A percentile compares a stretch with the other conserved stretches of the same genome.
Evolutionary conservation across 1,140 invertebrate species (phyloP).

Genomic region (Pogonognathellus flavescens): DNA sequence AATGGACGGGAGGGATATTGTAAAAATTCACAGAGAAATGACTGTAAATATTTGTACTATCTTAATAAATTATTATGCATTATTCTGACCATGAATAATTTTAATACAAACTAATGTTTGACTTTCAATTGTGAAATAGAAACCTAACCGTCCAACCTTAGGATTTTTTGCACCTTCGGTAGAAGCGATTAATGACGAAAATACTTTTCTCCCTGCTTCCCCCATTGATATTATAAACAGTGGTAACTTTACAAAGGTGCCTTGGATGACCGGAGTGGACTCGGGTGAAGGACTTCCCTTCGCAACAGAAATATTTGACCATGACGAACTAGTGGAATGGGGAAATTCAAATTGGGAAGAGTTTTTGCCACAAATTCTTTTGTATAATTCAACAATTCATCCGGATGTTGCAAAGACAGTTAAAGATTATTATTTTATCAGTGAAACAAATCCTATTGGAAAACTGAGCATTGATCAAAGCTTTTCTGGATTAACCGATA

Average conservation of each 20-base stretch:
- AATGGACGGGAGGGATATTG: conserved; percentile 54
- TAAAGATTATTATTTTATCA: conserved; percentile 50
- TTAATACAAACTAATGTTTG: too few species aligned
- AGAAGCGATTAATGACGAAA: conserved; percentile 56
- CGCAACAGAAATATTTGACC: conserved; percentile 55
- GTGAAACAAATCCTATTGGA: not conserved
- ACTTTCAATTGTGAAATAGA: not conserved
- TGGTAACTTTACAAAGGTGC: conserved; percentile 73
- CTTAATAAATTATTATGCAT: too few species aligned
- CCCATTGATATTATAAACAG: conserved; percentile 67
- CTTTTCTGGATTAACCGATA: conserved; percentile 46
- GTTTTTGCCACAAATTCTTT: conserved; percentile 53
- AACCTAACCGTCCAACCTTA: not conserved
- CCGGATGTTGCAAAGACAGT: conserved; percentile 53
- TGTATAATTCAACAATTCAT: conserved; percentile 51
- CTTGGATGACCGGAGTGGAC: conserved; percentile 75
- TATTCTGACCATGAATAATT: too few species aligned
- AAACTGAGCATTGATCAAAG: not conserved
- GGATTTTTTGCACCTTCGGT: conserved; percentile 66
- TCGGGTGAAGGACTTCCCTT: conserved; percentile 69
- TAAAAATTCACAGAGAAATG: conserved; percentile 57
- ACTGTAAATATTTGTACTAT: not conserved
- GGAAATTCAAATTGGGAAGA: conserved; percentile 54
- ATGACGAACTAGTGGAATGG: conserved; percentile 13
- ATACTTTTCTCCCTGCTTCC: conserved; percentile 70